These are phyloP conservation scores for Morone saxatilis DNA, from an alignment of 2,113 vertebrate genomes.

Conservation along the genomic window DNA sequence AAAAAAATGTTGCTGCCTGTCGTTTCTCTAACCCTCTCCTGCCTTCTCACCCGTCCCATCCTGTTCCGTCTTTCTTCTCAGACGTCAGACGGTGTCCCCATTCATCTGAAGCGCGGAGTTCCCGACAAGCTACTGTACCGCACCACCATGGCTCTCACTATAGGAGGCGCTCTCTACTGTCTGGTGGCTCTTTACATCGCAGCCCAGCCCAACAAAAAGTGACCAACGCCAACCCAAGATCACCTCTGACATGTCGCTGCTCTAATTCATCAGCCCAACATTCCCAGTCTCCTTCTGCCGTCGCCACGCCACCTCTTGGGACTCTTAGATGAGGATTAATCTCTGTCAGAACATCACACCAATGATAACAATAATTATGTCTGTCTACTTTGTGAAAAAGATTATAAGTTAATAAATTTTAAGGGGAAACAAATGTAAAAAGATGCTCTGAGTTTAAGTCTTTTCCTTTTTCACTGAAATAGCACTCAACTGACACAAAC, in stretches of 20 bases:
- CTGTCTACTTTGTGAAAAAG: conserved; percentile 58
- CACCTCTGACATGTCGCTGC: conserved; percentile 20
- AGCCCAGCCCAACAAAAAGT: conserved; percentile 85
- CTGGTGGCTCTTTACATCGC: conserved; percentile 93
- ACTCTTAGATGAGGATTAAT: conserved; percentile 55
- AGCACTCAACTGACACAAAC: not conserved
- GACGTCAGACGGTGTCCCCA: conserved; percentile 89
- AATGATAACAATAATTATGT: conserved; percentile 21
- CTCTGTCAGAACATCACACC: conserved; percentile 9
- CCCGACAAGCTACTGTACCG: conserved; percentile 94
- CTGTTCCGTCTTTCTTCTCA: conserved; percentile 50
- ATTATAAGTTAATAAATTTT: conserved; percentile 75
- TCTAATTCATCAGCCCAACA: conserved; percentile 14
- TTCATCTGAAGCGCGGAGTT: conserved; percentile 92
- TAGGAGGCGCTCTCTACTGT: conserved; percentile 94
- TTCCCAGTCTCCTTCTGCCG: conserved; percentile 24
- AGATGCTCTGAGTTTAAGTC: not conserved
- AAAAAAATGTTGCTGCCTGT: too few species aligned
- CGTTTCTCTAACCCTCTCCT: too few species aligned
- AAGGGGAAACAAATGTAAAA: conserved; percentile 35
- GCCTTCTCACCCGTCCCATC: not conserved
- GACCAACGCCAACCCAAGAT: conserved; percentile 23
- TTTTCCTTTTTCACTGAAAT: not conserved
- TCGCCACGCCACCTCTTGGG: conserved; percentile 43
- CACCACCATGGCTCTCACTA: conserved; percentile 96